Conservation (phyloP, 2,797 vertebrate species). For the Sebastes taczanowskii region DNA sequence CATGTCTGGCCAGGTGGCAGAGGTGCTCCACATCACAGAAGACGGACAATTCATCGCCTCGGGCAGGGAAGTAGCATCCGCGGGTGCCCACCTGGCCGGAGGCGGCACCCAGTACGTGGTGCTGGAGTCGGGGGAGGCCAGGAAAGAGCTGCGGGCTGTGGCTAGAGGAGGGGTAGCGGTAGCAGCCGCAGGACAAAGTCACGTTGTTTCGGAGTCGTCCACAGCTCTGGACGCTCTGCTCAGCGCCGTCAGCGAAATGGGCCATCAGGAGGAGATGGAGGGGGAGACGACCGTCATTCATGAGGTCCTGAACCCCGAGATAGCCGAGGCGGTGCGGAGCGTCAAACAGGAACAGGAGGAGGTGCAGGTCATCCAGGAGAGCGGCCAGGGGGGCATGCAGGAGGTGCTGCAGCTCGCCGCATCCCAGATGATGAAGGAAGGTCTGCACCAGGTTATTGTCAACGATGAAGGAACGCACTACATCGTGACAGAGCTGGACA, state of each 20-base stretch:
- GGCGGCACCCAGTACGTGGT: conserved; percentile 91
- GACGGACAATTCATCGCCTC: conserved; percentile 92
- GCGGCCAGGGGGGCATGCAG: conserved; percentile 85
- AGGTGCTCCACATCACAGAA: conserved; percentile 95
- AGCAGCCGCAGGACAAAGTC: conserved; percentile 63
- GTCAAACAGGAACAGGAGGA: conserved; percentile 76
- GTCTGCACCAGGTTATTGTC: conserved; percentile 94
- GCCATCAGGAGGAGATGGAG: conserved; percentile 79
- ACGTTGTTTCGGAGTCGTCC: conserved; percentile 80
- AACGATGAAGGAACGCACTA: conserved; percentile 96
- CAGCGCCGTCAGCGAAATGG: conserved; percentile 93
- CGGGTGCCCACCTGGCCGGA: conserved; percentile 75
- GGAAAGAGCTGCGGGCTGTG: conserved; percentile 48
- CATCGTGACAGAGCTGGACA: conserved; percentile 93
- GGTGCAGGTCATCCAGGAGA: conserved; percentile 79
- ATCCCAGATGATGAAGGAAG: conserved; percentile 92
- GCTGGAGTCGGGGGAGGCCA: conserved; percentile 81
- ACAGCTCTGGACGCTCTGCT: conserved; percentile 93
- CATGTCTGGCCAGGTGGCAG: conserved; percentile 93
- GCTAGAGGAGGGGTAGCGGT: conserved; percentile 48
- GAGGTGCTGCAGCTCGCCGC: conserved; percentile 94
- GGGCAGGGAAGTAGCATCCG: conserved; percentile 75
- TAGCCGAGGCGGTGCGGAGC: conserved; percentile 51
- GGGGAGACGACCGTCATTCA: conserved; percentile 48
- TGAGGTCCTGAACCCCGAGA: conserved; percentile 57